Base-by-base conservation (phyloP, 2,113 vertebrate genomes). In the Halcyon malimbica region DNA sequence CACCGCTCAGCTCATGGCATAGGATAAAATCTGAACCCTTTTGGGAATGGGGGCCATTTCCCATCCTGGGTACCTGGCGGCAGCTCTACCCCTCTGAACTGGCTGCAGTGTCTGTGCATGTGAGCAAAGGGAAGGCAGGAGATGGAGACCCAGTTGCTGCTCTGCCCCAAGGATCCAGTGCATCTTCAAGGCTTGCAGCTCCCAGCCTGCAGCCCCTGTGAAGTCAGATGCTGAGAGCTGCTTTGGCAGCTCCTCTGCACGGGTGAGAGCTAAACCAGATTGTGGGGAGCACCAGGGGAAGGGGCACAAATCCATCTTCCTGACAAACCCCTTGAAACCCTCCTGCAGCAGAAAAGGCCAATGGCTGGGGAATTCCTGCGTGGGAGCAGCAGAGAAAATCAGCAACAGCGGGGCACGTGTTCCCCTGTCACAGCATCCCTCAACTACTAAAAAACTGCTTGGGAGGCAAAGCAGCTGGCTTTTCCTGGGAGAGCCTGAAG, bases 381-480 rank as follows among this genome's bases (percentile, higher is more conserved):
- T 5, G 37, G 70, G n/a, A 25, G 16, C 46, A 70, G 56, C 1
- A 5, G 62, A 39, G 70, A 48, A 39, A 85, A 85, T 14, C 48
- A 82, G 44, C 51, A 59, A 12, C 16, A 37, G 53, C 4, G 5
- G 57, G 57, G 35, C 85, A 69, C 0, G 1, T 48, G 70, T 48
- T 92, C 11, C 46, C n/a, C n/a, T 93, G 81, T 94, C 84, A 80
- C 41, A 83, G 65, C 65, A 65, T 53, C 94, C 41, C 59, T 57
- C 53, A 85, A 73, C 53, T n/a, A n/a, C 11, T 10, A 26, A 67
- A 94, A 96, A 82, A 75, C 53, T 28, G 44, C 35, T 67, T 65
- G 46, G 42, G 75, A 96, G 37, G 44, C 50, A 80, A 91, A 87
- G 63, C 93, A 93, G 92, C 89, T 84, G 84, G 11, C 16, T 84